Conservation (phyloP, 2,888 invertebrate genomes). For the Polyommatus icarus region DNA sequence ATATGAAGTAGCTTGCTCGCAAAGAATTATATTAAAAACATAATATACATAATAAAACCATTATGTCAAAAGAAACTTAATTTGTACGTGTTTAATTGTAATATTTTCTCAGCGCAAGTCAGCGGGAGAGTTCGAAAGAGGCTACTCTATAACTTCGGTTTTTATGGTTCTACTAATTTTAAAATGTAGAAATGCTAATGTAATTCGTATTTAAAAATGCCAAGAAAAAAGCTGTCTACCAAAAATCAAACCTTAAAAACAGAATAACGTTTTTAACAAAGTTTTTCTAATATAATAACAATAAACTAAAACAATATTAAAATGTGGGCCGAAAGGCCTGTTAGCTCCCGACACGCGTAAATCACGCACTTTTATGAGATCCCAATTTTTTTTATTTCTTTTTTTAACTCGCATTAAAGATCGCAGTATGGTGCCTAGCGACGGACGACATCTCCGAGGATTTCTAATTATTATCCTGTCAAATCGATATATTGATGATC, state of each 20-base stretch:
- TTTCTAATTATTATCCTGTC: slow-evolving; percentile 81
- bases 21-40: neutral
- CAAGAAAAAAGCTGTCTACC: neutral
- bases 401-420: slow-evolving; percentile 75
- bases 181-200: neutral
- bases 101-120: neutral
- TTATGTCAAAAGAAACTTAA: slow-evolving; percentile 21
- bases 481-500: slow-evolving; percentile 78
- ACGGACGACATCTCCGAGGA: slow-evolving; percentile 79
- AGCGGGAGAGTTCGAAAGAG: slow-evolving; percentile 2
- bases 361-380: slow-evolving; percentile 77
- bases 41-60: slow-evolving; percentile 22
- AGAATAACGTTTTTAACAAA: neutral
- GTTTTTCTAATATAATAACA: slow-evolving; percentile 2
- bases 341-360: slow-evolving; percentile 77
- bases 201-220: neutral
- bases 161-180: neutral
- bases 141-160: neutral
- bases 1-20: neutral
- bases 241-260: neutral
- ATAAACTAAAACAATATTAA: slow-evolving; percentile 25
- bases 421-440: slow-evolving; percentile 77
- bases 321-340: slow-evolving; percentile 52
- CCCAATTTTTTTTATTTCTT: slow-evolving; percentile 65
- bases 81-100: slow-evolving; percentile 23